Percentiles rank a stretch among this genome's conserved stretches.
These are phyloP conservation scores for Tanytarsus gracilentus DNA, from an alignment of 2,888 invertebrate species.

Conservation along the genomic window DNA sequence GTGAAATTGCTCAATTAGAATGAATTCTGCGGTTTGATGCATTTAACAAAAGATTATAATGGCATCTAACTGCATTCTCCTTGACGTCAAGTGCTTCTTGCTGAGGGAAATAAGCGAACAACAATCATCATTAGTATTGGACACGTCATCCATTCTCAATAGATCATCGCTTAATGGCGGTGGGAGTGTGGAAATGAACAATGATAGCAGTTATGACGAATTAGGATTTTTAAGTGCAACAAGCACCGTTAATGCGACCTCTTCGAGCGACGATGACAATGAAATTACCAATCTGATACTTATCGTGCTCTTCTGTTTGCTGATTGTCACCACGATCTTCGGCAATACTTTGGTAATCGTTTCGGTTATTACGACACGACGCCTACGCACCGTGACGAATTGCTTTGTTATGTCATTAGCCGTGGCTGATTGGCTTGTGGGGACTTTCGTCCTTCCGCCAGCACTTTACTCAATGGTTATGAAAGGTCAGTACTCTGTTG, in stretches of 20 bases:
- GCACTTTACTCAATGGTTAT: constrained; percentile 76
- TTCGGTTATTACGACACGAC: constrained; percentile 76
- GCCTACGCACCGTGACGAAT: constrained; percentile 87
- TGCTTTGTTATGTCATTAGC: constrained; percentile 94
- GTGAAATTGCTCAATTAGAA: too few species aligned
- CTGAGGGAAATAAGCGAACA: constrained; percentile 17
- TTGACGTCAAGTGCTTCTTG: constrained; percentile 5
- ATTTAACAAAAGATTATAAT: constrained; percentile 3
- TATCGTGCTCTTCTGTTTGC: constrained; percentile 52
- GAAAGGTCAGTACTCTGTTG: constrained; percentile 33
- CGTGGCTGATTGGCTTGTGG: constrained; percentile 86
- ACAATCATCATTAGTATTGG: background rate
- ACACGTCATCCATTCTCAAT: background rate
- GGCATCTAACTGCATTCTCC: constrained; percentile 6
- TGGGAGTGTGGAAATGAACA: constrained; percentile 1
- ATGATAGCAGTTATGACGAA: constrained; percentile 7
- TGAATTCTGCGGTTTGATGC: too few species aligned
- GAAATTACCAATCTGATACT: constrained; percentile 45
- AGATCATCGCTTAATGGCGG: background rate
- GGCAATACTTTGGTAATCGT: constrained; percentile 86
- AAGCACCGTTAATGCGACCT: background rate
- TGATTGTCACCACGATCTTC: constrained; percentile 64
- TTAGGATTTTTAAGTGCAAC: background rate
- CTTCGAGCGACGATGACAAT: background rate
- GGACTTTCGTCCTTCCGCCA: constrained; percentile 90